Evolutionary conservation across 2,797 vertebrate species (phyloP).

Genomic region (Eremophila alpestris): DNA sequence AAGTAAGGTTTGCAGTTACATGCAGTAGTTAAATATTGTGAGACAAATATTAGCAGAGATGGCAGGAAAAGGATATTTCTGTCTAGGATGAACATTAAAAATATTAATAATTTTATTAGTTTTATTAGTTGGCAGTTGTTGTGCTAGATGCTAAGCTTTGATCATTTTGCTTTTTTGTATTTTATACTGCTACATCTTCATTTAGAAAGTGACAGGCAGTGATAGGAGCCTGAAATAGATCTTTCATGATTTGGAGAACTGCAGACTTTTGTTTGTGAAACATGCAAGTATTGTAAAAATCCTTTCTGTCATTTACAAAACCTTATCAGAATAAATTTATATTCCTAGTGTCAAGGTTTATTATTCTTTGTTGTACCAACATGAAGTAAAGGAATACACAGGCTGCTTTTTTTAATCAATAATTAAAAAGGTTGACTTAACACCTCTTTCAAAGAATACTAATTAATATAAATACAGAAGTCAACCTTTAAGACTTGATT

Average conservation of each 20-base stretch:
- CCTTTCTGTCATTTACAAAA: background rate
- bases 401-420: background rate
- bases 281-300: background rate
- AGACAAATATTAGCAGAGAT: background rate
- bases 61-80: background rate
- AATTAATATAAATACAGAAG: background rate
- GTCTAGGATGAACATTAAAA: constrained; percentile 17
- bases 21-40: background rate
- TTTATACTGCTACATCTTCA: constrained; percentile 20
- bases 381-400: background rate
- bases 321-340: background rate
- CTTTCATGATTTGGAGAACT: background rate
- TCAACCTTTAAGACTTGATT: background rate
- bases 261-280: background rate
- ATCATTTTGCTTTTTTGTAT: constrained; percentile 15
- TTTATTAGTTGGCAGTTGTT: background rate
- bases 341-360: background rate
- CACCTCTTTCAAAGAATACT: background rate
- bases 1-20: background rate
- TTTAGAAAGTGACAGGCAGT: constrained; percentile 35
- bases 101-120: constrained; percentile 18
- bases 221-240: background rate
- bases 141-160: background rate
- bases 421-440: background rate
- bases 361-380: background rate